A percentile compares a stretch with the other conserved stretches of the same genome.
Evolutionary conservation across 2,888 invertebrate species (phyloP).

Genomic region (Labia minor): DNA sequence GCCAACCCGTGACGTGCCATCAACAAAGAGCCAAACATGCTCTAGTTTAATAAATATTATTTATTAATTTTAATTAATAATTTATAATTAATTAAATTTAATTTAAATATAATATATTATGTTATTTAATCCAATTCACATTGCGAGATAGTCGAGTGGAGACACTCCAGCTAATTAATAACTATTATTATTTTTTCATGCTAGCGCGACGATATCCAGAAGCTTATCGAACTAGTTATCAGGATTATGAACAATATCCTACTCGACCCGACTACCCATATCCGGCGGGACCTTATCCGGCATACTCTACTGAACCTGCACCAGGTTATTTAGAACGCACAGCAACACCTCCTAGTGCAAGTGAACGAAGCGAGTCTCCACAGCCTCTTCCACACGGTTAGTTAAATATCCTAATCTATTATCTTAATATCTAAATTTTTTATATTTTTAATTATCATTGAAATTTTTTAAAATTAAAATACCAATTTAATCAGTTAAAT

Average conservation of each 20-base stretch:
- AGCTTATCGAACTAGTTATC: slow-evolving; percentile 42
- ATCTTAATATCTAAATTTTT: background rate
- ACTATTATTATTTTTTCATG: slow-evolving; percentile 16
- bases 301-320: slow-evolving; percentile 29
- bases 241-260: slow-evolving; percentile 48
- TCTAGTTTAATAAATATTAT: no score
- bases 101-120: no score
- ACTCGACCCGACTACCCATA: slow-evolving; percentile 39
- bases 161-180: no score
- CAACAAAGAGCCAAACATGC: no score
- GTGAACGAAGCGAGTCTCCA: slow-evolving; percentile 40
- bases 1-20: no score
- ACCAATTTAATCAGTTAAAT: no score
- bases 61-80: no score
- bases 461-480: background rate
- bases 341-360: slow-evolving; percentile 43
- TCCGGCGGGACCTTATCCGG: slow-evolving; percentile 34
- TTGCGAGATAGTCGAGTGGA: no score
- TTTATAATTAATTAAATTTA: background rate
- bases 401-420: no score
- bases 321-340: slow-evolving; percentile 31
- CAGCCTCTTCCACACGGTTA: slow-evolving; percentile 36
- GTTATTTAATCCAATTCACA: no score
- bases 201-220: slow-evolving; percentile 32
- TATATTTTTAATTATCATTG: background rate